Evolutionary conservation across 2,113 vertebrate genomes (phyloP).

Genomic region (Sisor rabdophorus): DNA sequence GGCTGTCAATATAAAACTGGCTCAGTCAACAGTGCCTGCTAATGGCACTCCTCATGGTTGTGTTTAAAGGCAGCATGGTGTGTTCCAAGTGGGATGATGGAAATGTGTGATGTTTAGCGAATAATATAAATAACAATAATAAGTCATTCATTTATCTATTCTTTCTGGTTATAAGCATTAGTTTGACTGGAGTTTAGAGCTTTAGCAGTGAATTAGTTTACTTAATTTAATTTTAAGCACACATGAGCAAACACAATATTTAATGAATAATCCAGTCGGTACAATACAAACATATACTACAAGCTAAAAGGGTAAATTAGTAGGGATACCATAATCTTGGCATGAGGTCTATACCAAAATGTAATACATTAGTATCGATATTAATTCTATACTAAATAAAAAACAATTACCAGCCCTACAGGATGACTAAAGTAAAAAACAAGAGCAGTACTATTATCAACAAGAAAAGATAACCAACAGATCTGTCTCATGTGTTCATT

Average conservation of each 20-base stretch:
- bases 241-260: not conserved
- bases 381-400: too few relatives aligned
- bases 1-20: not conserved
- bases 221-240: not conserved
- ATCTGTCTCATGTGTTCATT: too few relatives aligned
- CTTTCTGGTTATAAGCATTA: not conserved
- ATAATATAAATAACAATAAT: not conserved
- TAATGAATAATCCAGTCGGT: not conserved
- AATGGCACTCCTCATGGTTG: not conserved
- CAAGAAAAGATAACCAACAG: too few relatives aligned
- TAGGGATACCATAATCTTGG: too few relatives aligned
- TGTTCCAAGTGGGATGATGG: too few relatives aligned
- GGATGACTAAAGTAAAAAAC: too few relatives aligned
- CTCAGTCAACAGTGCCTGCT: constrained; percentile 13
- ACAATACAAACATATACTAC: not conserved
- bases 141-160: not conserved
- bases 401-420: too few relatives aligned
- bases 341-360: too few relatives aligned
- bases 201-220: not conserved
- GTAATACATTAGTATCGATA: too few relatives aligned
- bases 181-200: not conserved
- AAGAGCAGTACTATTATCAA: too few relatives aligned
- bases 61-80: not conserved
- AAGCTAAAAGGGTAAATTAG: not conserved
- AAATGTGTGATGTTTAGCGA: too few relatives aligned